These are phyloP conservation scores for Agonopterix arenella DNA, from an alignment of 2,888 invertebrate genomes.

Conservation along the genomic window DNA sequence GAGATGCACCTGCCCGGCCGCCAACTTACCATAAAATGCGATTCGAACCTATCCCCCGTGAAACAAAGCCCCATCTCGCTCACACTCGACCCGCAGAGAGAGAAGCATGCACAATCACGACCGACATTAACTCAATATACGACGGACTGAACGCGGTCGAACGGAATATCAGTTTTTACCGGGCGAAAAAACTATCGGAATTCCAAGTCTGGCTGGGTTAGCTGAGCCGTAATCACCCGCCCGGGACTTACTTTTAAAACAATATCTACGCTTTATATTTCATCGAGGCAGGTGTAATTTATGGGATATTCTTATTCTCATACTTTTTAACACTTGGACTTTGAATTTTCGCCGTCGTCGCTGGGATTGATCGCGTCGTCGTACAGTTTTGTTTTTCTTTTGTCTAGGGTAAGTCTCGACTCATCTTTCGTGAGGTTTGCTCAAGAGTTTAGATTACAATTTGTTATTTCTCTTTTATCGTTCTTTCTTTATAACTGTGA, in stretches of 20 bases:
- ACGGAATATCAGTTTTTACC: conserved; percentile 73
- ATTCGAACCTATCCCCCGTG: conserved; percentile 62
- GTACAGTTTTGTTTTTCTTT: conserved; percentile 63
- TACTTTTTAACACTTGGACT: conserved; percentile 39
- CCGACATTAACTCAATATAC: conserved; percentile 73
- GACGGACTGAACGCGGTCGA: conserved; percentile 60
- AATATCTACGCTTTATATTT: conserved; percentile 66
- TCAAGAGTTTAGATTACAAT: conserved; percentile 62
- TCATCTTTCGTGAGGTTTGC: conserved; percentile 56
- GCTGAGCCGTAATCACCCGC: conserved; percentile 61
- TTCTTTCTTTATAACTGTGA: conserved; percentile 20
- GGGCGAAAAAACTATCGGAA: conserved; percentile 73
- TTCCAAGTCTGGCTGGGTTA: conserved; percentile 65
- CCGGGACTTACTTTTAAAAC: conserved; percentile 67
- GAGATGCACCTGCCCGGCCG: conserved; percentile 66
- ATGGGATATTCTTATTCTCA: conserved; percentile 50
- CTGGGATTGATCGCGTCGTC: conserved; percentile 51
- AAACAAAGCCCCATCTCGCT: conserved; percentile 57
- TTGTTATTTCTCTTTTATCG: conserved; percentile 40
- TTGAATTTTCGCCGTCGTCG: conserved; percentile 51
- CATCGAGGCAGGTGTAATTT: conserved; percentile 66
- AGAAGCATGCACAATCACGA: conserved; percentile 61
- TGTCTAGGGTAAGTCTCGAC: conserved; percentile 58
- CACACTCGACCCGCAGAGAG: conserved; percentile 34
- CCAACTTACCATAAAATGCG: conserved; percentile 75